Evolutionary conservation across 2,113 vertebrate species (phyloP).

Genomic region (Hippocampus mohnikei): DNA sequence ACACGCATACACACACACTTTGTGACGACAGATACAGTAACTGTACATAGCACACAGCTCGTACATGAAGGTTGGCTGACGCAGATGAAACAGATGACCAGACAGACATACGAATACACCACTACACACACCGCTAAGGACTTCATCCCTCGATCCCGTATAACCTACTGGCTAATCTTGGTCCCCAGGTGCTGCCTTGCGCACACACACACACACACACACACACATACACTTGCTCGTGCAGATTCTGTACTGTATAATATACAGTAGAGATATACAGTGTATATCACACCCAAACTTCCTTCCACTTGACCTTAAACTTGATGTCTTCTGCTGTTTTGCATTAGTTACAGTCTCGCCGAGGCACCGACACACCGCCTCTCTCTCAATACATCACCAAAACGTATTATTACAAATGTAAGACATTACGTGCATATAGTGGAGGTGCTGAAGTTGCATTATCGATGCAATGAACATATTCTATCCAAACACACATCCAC

Average conservation of each 20-base stretch:
- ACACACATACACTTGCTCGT: conserved; percentile 6
- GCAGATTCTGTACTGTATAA: background rate
- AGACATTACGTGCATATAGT: conserved; percentile 31
- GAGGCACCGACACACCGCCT: conserved; percentile 16
- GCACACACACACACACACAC: conserved; percentile 29
- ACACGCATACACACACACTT: conserved; percentile 27
- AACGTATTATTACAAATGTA: conserved; percentile 38
- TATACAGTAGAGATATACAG: no score
- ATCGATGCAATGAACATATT: conserved; percentile 32
- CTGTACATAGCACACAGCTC: conserved; percentile 36
- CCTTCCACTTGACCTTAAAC: conserved; percentile 44
- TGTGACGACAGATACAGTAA: conserved; percentile 26
- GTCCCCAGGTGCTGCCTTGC: conserved; percentile 66
- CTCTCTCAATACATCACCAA: conserved; percentile 28
- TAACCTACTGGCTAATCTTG: conserved; percentile 58
- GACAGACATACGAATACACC: conserved; percentile 33
- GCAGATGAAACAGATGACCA: conserved; percentile 31
- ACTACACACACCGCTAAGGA: conserved; percentile 44
- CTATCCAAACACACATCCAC: conserved; percentile 19
- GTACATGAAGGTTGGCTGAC: conserved; percentile 60
- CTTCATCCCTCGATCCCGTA: conserved; percentile 51
- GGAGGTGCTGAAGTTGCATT: conserved; percentile 33
- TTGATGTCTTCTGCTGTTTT: conserved; percentile 57
- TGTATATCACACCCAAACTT: conserved; percentile 12
- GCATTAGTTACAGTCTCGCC: conserved; percentile 38